Evolutionary conservation across 2,888 invertebrate species (phyloP).

Genomic region (Schizaphis graminum): DNA sequence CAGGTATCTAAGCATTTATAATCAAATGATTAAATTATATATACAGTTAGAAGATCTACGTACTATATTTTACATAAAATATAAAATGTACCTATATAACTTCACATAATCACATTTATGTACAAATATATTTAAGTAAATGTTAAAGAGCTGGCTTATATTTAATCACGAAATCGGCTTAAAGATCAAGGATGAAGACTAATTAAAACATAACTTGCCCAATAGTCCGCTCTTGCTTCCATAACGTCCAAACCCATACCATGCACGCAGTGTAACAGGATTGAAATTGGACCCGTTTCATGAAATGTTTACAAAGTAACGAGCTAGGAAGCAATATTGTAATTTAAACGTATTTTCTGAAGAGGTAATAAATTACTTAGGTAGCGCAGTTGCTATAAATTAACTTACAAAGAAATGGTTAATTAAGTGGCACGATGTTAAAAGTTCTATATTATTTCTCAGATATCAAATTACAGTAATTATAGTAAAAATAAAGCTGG

Average conservation of each 20-base stretch:
- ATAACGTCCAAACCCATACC: background rate
- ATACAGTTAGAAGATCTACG: too few species aligned
- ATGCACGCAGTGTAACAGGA: background rate
- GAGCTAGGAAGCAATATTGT: constrained; percentile 7
- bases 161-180: constrained; percentile 7
- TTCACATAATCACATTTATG: background rate
- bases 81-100: background rate
- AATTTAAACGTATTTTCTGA: constrained; percentile 13
- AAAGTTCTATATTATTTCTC: background rate
- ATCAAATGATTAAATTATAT: too few species aligned
- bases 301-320: background rate
- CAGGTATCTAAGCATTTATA: background rate
- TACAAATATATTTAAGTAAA: background rate
- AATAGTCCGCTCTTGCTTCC: background rate
- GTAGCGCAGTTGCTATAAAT: background rate
- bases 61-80: background rate
- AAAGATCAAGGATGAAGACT: background rate
- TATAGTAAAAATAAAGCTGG: background rate
- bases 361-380: constrained; percentile 26
- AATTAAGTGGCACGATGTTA: background rate
- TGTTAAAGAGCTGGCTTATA: background rate
- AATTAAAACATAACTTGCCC: background rate
- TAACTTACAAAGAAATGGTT: constrained; percentile 17
- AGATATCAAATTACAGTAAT: background rate
- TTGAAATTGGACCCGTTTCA: constrained; percentile 14